Conservation (phyloP, 2,888 invertebrate genomes). For the Drosophila antonietae region DNA sequence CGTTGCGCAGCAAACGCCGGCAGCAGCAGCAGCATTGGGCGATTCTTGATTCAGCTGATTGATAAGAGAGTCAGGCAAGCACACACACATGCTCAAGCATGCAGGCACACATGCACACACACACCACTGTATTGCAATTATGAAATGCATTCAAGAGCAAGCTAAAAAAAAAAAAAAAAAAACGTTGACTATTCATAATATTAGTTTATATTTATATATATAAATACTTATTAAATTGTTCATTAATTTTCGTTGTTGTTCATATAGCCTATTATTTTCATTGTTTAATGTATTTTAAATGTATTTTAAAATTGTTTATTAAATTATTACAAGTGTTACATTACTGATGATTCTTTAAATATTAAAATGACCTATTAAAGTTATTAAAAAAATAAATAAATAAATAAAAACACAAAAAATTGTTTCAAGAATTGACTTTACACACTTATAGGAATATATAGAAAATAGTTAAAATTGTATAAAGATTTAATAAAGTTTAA, state of each 20-base stretch:
- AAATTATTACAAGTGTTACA: too few species aligned
- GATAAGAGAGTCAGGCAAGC: constrained; percentile 30
- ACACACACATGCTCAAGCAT: background rate
- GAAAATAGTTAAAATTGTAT: too few species aligned
- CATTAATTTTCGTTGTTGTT: background rate
- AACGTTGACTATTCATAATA: background rate
- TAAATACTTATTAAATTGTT: background rate
- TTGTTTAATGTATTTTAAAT: too few species aligned
- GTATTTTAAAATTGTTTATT: too few species aligned
- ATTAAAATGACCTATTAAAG: too few species aligned
- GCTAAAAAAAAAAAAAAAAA: background rate
- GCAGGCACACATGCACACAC: background rate
- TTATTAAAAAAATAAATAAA: too few species aligned
- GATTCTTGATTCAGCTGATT: constrained; percentile 18
- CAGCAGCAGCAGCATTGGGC: constrained; percentile 25
- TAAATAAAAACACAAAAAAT: too few species aligned
- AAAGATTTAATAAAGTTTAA: too few species aligned
- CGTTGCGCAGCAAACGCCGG: constrained; percentile 11
- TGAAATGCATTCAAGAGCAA: constrained; percentile 7
- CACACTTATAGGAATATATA: too few species aligned
- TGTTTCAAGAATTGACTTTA: too few species aligned
- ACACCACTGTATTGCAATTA: background rate
- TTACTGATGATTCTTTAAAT: too few species aligned
- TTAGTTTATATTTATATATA: background rate
- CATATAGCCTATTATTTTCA: background rate